Percentiles rank a stretch among this genome's conserved stretches.
Conservation (phyloP, 2,888 invertebrate genomes). For the Octodonta nipae region DNA sequence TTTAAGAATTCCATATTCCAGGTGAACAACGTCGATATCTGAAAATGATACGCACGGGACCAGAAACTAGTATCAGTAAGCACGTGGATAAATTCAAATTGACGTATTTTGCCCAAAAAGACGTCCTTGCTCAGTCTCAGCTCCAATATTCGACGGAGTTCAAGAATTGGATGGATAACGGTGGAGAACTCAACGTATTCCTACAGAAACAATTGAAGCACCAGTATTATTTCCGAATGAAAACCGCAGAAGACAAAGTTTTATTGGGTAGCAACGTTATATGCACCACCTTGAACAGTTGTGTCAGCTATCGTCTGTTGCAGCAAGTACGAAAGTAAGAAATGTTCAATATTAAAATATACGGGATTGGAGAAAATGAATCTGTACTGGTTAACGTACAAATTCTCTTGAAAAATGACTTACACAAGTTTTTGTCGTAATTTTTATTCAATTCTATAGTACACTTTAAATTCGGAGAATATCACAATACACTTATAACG, state of each 20-base stretch:
- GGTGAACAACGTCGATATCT: conserved; percentile 14
- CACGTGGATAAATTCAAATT: conserved; percentile 34
- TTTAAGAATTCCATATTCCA: too few relatives aligned
- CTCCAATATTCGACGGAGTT: conserved; percentile 10
- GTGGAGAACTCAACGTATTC: conserved; percentile 9
- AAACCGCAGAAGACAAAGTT: conserved; percentile 15
- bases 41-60: conserved; percentile 39
- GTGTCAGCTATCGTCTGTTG: conserved; percentile 13
- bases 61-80: conserved; percentile 33
- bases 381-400: too few relatives aligned
- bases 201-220: conserved; percentile 11
- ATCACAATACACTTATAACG: too few relatives aligned
- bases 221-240: conserved; percentile 13
- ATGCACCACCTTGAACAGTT: conserved; percentile 21
- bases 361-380: too few relatives aligned
- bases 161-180: conserved; percentile 9
- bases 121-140: conserved; percentile 13
- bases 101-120: conserved; percentile 30
- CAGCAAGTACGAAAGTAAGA: conserved; percentile 11
- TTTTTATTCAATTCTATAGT: too few relatives aligned
- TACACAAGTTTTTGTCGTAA: too few relatives aligned
- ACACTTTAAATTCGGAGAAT: too few relatives aligned
- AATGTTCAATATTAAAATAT: too few relatives aligned
- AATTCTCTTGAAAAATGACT: too few relatives aligned
- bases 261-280: conserved; percentile 17